A percentile compares a stretch with the other conserved stretches of the same genome.
phyloP scores from a whole-genome alignment of 2,888 invertebrate species.

The Scotopteryx bipunctaria region DNA sequence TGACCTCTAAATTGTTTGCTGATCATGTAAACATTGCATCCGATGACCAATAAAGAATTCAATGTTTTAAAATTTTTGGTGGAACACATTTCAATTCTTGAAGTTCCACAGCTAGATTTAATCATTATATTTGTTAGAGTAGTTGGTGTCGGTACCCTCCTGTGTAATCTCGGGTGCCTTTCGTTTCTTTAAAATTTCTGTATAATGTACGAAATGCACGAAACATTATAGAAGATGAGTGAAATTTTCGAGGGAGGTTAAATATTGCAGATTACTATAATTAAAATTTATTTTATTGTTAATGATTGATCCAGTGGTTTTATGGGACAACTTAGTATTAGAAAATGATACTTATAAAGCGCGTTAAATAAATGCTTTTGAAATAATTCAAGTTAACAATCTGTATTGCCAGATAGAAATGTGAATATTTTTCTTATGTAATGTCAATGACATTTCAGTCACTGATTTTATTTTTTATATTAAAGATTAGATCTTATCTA shows the following conservation, averaged over 20 bases:
- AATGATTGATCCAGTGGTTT: conserved; percentile 73
- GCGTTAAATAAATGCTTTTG: conserved; percentile 70
- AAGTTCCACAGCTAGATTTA: conserved; percentile 73
- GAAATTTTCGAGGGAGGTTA: conserved; percentile 66
- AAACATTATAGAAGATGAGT: conserved; percentile 93
- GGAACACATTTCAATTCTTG: conserved; percentile 54
- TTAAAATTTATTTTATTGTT: conserved; percentile 79
- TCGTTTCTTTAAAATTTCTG: conserved; percentile 84
- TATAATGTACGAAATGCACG: conserved; percentile 95
- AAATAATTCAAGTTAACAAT: conserved; percentile 75
- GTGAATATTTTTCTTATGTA: conserved; percentile 82
- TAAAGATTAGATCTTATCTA: conserved; percentile 76
- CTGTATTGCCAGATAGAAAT: conserved; percentile 84
- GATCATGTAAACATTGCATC: not conserved
- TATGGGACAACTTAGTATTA: conserved; percentile 79
- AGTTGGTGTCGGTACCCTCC: conserved; percentile 80
- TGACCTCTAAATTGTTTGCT: not conserved
- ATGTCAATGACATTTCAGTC: conserved; percentile 81
- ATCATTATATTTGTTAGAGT: conserved; percentile 82
- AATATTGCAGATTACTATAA: conserved; percentile 68
- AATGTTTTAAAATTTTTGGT: conserved; percentile 52
- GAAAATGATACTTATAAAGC: conserved; percentile 65
- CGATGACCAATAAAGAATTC: conserved; percentile 55
- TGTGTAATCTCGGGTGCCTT: conserved; percentile 82
- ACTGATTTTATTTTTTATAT: conserved; percentile 79